These are phyloP conservation scores for Hemibagrus guttatus DNA, from an alignment of 2,797 vertebrate genomes.

Conservation along the genomic window DNA sequence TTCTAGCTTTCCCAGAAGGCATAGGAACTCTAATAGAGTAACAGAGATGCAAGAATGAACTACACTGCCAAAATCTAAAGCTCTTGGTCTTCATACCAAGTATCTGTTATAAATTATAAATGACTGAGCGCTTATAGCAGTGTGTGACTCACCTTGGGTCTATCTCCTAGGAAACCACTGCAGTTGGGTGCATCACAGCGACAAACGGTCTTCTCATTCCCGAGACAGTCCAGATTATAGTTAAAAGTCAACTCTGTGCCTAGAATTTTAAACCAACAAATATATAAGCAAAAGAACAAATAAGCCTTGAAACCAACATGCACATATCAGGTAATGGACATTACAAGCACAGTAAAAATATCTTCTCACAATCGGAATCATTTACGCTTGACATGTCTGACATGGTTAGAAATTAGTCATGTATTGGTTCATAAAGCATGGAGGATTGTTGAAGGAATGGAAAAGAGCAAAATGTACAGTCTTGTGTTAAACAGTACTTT, in stretches of 20 bases:
- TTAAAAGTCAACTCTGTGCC: conserved; percentile 97
- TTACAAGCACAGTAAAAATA: not conserved
- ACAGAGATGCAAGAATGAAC: not conserved
- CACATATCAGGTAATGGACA: not conserved
- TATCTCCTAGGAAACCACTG: conserved; percentile 95
- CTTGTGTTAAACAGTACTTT: not conserved
- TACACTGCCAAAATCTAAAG: not conserved
- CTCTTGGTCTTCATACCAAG: not conserved
- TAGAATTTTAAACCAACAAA: conserved; percentile 57
- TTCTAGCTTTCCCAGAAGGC: not conserved
- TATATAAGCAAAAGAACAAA: not conserved
- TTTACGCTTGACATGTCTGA: not conserved
- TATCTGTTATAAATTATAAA: not conserved
- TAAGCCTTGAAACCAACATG: not conserved
- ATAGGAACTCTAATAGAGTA: not conserved
- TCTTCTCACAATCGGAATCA: no score
- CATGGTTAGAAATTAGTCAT: not conserved
- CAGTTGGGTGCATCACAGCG: conserved; percentile 95
- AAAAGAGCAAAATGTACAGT: not conserved
- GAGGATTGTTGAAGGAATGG: not conserved
- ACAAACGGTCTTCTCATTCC: conserved; percentile 95
- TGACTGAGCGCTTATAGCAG: not conserved
- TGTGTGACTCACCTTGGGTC: conserved; percentile 85
- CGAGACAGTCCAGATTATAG: conserved; percentile 97
- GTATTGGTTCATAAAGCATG: not conserved